Evolutionary conservation across 2,113 vertebrate genomes (phyloP).

Genomic region (Cyanoderma ruficeps): DNA sequence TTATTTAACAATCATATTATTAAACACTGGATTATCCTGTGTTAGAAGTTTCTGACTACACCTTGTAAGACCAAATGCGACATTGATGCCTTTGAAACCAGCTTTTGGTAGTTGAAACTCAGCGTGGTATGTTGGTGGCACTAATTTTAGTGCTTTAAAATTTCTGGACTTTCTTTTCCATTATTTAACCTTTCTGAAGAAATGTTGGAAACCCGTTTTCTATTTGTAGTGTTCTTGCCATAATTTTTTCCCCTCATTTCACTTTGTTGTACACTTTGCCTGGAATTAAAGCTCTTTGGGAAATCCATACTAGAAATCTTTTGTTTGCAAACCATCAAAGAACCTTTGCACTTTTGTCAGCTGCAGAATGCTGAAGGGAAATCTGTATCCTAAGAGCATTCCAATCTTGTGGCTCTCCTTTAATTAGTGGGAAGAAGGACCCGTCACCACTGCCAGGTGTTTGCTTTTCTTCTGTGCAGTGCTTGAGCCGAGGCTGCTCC

Average conservation of each 20-base stretch:
- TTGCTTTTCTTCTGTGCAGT: background rate
- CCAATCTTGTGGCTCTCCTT: background rate
- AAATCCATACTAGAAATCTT: background rate
- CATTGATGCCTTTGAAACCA: background rate
- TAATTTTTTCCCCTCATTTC: background rate
- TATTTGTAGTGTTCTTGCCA: background rate
- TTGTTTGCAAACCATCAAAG: background rate
- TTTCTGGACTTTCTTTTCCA: background rate
- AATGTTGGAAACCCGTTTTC: background rate
- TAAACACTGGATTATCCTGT: background rate
- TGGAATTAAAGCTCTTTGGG: background rate
- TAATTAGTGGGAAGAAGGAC: background rate
- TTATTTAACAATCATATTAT: no score
- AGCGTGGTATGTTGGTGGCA: background rate
- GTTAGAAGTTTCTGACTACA: background rate
- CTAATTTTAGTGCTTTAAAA: background rate
- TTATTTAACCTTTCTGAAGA: background rate
- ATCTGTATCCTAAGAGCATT: background rate
- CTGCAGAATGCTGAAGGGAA: background rate
- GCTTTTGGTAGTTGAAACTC: background rate
- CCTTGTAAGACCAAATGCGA: background rate
- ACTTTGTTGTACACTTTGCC: background rate
- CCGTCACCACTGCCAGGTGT: fast-evolving
- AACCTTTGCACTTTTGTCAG: background rate
- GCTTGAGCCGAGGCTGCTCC: background rate